Percentiles rank a stretch among this genome's conserved stretches.
phyloP scores from a whole-genome alignment of 2,888 invertebrate genomes.

The Melolontha melolontha region DNA sequence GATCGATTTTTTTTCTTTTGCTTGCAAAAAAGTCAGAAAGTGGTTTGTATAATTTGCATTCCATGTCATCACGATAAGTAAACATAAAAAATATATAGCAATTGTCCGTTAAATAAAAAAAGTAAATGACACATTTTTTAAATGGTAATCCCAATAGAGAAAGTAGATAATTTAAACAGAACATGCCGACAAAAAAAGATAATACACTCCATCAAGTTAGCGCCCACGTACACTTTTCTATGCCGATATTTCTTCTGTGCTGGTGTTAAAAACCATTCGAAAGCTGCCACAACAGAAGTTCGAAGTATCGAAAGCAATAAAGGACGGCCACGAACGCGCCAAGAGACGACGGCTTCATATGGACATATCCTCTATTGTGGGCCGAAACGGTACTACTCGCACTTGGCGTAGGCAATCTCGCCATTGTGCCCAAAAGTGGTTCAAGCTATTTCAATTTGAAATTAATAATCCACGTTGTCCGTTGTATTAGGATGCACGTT shows the following conservation, averaged over 20 bases:
- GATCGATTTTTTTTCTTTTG: too few relatives aligned
- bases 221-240: conserved; percentile 19
- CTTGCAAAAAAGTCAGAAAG: too few relatives aligned
- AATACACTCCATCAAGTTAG: conserved; percentile 26
- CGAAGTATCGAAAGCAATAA: conserved; percentile 36
- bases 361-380: conserved; percentile 38
- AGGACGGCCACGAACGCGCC: conserved; percentile 32
- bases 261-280: conserved; percentile 36
- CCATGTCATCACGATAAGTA: too few relatives aligned
- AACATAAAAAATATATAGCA: too few relatives aligned
- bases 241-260: conserved; percentile 9
- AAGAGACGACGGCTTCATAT: conserved; percentile 25
- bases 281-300: conserved; percentile 36
- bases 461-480: conserved; percentile 27
- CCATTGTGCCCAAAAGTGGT: conserved; percentile 38
- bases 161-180: conserved; percentile 31
- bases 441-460: conserved; percentile 33
- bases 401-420: conserved; percentile 32
- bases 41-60: too few relatives aligned
- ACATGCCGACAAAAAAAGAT: conserved; percentile 10
- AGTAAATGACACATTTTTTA: conserved; percentile 19
- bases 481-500: background rate
- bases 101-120: too few relatives aligned
- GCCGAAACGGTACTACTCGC: conserved; percentile 29
- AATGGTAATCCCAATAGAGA: conserved; percentile 24